Evolutionary conservation across 1,140 invertebrate genomes (phyloP), one percentile per base, ranked within the genome.

Genomic region (Camponotus vicinus): DNA sequence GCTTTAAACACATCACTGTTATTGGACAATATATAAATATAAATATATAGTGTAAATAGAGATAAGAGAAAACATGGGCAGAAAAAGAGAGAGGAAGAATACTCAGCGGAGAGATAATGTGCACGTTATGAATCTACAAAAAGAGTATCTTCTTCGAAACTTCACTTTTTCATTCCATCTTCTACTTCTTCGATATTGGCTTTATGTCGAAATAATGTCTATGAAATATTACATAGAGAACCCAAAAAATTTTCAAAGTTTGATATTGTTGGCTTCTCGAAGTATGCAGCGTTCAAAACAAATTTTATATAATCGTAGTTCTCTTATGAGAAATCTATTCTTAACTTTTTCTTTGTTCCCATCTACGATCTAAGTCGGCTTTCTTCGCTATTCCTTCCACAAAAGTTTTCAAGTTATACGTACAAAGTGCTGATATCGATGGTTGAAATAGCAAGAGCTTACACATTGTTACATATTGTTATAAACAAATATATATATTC

Each of bases 1-100:
- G 78, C 1, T 27, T 82, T 82, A 71, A 80, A 71, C 69, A 80
- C 52, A 82, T 71, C 67, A 59, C 52, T 32, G 40, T 71, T 42
- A 21, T 13, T 45, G 27, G 13, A 59, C 9, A 11, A 82, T 42
- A 52, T 79, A 59, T 71, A 59, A 27, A 57, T 15, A 45, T 59
- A 27, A 0, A 21, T 73, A 61, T 59, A 52, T 5, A 15, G 15
- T 52, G 37, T 18, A 69, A 21, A 6, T 40, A 45, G 9, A 80
- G 45, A 73, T 34, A 61, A 70, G 40, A 8, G 27, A 15, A 18
- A 59, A 27, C 42, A 71, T 42, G 21, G 15, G 18, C 15, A 52
- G 49, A 15, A 18, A 52, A 52, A 52, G 15, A 52, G 49, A 6
- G 32, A 40, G 40, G 4, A 70, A 32, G 4, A 11, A n/a, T n/a